These are phyloP conservation scores for Notiomystis cincta DNA, from an alignment of 2,113 vertebrate genomes.

Conservation along the genomic window DNA sequence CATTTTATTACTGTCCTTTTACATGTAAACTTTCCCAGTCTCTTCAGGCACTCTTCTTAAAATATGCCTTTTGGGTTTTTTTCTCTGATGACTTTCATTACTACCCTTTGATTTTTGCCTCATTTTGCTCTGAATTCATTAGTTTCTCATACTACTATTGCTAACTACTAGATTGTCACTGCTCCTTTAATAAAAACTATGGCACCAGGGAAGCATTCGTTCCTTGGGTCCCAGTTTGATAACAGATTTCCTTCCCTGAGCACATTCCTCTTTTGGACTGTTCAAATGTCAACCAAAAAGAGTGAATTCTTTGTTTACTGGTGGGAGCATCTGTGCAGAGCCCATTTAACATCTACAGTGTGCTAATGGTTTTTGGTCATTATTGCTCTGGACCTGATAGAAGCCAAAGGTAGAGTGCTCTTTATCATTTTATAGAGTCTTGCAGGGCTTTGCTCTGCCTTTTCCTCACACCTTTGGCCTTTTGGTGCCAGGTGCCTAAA, in stretches of 20 bases:
- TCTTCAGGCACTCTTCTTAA: neutral
- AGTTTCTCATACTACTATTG: neutral
- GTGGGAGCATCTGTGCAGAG: neutral
- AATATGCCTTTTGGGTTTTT: accelerated
- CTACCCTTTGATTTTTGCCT: neutral
- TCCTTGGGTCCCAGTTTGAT: neutral
- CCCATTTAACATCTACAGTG: neutral
- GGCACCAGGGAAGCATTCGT: neutral
- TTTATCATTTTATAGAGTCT: neutral
- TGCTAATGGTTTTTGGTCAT: neutral
- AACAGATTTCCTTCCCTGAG: neutral
- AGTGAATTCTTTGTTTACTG: neutral
- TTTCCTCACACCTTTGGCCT: neutral
- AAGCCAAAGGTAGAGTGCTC: neutral
- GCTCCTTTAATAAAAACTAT: neutral
- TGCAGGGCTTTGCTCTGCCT: neutral
- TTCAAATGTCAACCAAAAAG: neutral
- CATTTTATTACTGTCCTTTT: neutral
- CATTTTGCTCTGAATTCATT: neutral
- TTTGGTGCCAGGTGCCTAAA: neutral
- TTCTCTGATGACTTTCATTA: neutral
- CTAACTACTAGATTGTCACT: neutral
- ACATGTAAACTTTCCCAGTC: neutral
- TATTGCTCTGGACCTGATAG: neutral
- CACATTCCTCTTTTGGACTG: neutral